Percentiles rank a stretch among this genome's conserved stretches.
Conservation (phyloP, 2,888 invertebrate species). For the Dryocosmus kuriphilus region DNA sequence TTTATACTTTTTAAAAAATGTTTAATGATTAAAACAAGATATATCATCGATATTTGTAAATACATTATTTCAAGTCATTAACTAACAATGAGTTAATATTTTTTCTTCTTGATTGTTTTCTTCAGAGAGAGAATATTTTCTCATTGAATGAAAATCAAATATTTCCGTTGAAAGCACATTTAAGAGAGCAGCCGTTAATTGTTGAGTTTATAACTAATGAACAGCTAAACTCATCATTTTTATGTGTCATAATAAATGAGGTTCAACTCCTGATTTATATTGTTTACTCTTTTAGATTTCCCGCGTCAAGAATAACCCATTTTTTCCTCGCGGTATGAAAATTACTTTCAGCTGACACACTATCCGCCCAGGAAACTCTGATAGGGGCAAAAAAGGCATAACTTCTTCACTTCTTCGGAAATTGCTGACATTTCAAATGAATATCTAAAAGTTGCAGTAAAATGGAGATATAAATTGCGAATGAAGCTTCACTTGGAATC, state of each 20-base stretch:
- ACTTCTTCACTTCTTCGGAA: background rate
- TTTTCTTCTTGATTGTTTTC: too few species aligned
- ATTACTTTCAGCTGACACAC: background rate
- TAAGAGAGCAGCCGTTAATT: background rate
- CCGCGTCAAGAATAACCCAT: background rate
- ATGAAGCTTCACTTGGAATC: conserved; percentile 9
- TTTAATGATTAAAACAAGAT: background rate
- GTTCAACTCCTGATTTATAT: background rate
- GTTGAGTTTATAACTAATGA: background rate
- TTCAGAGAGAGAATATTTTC: too few species aligned
- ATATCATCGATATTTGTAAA: background rate
- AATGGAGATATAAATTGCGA: conserved; percentile 9
- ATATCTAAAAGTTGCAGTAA: conserved; percentile 11
- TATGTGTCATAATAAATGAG: background rate
- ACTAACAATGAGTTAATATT: too few species aligned
- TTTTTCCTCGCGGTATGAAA: background rate
- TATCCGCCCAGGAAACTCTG: background rate
- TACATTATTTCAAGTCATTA: too few species aligned
- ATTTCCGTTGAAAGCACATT: background rate
- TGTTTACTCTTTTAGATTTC: background rate
- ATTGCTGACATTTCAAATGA: background rate
- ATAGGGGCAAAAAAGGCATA: background rate
- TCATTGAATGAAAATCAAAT: background rate
- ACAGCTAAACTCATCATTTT: background rate
- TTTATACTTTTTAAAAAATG: background rate